phyloP scores from a whole-genome alignment of 2,113 vertebrate genomes.

The Laterallus jamaicensis region DNA sequence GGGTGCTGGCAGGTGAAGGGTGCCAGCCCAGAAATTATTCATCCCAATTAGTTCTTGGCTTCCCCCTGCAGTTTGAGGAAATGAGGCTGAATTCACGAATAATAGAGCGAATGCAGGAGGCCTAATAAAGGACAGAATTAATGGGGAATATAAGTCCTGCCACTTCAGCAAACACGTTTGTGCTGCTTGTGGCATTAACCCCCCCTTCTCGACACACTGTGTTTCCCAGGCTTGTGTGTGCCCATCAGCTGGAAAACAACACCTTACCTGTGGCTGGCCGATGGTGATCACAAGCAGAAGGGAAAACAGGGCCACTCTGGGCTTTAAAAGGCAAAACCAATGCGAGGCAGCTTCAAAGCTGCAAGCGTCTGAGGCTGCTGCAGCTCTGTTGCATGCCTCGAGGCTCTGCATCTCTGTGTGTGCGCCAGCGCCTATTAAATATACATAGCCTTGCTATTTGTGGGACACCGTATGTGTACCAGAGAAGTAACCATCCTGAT shows the following conservation, averaged over 20 bases:
- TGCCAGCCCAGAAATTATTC: neutral
- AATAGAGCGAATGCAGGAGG: neutral
- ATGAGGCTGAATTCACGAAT: neutral
- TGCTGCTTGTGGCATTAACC: neutral
- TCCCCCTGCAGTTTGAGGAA: neutral
- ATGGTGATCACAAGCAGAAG: rapidly evolving
- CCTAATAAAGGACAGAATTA: neutral
- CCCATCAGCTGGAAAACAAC: neutral
- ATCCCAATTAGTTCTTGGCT: neutral
- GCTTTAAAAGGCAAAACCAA: neutral
- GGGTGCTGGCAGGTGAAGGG: neutral
- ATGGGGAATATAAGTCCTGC: rapidly evolving
- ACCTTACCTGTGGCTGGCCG: neutral
- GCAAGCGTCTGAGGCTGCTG: neutral
- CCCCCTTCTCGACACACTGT: rapidly evolving
- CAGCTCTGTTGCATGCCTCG: neutral
- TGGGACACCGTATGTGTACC: neutral
- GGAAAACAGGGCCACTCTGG: neutral
- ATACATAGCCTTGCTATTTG: neutral
- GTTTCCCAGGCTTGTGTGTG: too few relatives aligned
- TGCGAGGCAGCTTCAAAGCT: neutral
- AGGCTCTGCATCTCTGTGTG: neutral
- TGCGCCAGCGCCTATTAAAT: neutral
- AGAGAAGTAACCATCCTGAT: neutral
- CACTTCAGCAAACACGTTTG: neutral